These are phyloP conservation scores for Trachemys scripta DNA, from an alignment of 2,113 vertebrate genomes.

Conservation along the genomic window DNA sequence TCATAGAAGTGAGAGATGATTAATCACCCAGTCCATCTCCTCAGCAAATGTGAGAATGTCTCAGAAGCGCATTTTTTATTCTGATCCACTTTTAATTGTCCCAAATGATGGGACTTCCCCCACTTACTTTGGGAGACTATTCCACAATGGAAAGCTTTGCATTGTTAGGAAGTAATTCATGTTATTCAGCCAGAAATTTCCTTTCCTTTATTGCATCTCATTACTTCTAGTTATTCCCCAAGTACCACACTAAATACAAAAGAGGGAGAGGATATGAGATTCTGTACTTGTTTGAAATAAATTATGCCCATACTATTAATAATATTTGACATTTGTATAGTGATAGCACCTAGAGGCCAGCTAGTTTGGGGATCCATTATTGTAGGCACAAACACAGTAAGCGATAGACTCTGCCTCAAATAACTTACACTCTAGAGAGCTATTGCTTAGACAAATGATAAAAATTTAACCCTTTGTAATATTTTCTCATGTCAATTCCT, in stretches of 20 bases:
- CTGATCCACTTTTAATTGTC: not conserved
- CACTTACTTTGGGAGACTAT: not conserved
- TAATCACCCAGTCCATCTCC: not conserved
- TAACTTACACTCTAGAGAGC: not conserved
- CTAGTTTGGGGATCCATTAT: not conserved
- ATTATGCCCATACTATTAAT: not conserved
- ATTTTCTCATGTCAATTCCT: not conserved
- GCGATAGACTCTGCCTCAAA: not conserved
- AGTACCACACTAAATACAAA: not conserved
- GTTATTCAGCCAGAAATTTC: not conserved
- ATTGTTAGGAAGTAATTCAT: not conserved
- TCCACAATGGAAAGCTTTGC: not conserved
- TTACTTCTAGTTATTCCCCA: not conserved
- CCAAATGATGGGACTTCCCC: not conserved
- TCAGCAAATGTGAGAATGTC: not conserved
- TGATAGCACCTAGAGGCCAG: not conserved
- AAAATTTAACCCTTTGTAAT: not conserved
- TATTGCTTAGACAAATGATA: not conserved
- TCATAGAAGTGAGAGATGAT: not conserved
- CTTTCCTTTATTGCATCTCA: not conserved
- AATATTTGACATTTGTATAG: not conserved
- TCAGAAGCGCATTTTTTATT: not conserved
- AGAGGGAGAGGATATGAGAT: not conserved
- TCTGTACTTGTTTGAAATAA: not conserved
- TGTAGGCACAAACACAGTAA: not conserved